Base-by-base conservation (phyloP, 2,797 vertebrate genomes). In the Notamacropus eugenii region DNA sequence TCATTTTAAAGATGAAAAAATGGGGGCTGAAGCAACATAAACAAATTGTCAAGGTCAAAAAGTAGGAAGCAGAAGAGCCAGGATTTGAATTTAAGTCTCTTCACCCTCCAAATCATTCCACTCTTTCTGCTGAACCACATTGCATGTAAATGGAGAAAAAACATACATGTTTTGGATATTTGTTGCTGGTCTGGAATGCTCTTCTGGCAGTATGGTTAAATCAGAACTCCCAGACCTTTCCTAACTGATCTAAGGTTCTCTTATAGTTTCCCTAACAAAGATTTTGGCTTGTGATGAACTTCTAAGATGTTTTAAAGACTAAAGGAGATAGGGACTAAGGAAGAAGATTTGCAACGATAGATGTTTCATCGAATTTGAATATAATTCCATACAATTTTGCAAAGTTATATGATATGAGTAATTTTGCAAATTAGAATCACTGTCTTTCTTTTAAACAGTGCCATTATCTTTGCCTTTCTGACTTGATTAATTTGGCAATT, bases 401-500 rank as follows among this genome's bases (percentile, higher is more conserved):
- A 54, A n/a, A 54, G 1, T 22, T 92, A 19, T 9, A 55, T 90
- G 10, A 28, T 55, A 52, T 95, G 92, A 92, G 90, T 94, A 87
- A 92, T 92, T 95, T 95, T 96, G 55, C 94, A 46, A 95, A 92
- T 93, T 93, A 93, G 28, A 91, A 92, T 55, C 62, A 52, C 0
- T 74, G 6, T 94, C 22, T 95, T n/a, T 62, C 67, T 94, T 94
- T 93, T 90, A 95, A 92, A 82, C 90, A 94, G 62, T 40, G 3
- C 90, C 31, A 14, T 92, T 57, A 74, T 92, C 14, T 58, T 91
- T 96, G 55, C 90, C 10, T 92, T 95, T 93, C 31, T 93, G 94
- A 96, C 55, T 50, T 55, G 96, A 90, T 92, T 95, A 92, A 93
- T 93, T 94, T 95, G 92, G 24, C 54, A 95, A 90, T 95, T 55